These are phyloP conservation scores for Asbolus verrucosus DNA, from an alignment of 1,140 invertebrate genomes.

Conservation along the genomic window DNA sequence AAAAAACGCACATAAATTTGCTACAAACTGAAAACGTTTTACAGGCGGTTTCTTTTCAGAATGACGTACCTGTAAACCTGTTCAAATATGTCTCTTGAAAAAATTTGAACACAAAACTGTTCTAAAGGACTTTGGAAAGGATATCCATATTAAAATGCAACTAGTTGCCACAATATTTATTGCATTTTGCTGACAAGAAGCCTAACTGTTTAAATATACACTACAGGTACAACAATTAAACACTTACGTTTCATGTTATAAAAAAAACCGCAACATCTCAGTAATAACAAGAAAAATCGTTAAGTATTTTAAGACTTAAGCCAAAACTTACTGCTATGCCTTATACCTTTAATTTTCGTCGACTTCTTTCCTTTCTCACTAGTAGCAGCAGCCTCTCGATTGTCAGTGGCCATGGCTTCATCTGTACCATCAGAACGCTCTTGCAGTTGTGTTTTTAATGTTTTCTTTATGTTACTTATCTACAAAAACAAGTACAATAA, in stretches of 20 bases:
- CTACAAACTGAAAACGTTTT: too few species aligned
- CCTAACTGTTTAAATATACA: conserved; percentile 4
- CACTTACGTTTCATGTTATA: conserved; percentile 17
- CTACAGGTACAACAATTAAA: conserved; percentile 33
- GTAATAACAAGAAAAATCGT: neutral
- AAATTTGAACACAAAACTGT: conserved; percentile 1
- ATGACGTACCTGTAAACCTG: neutral
- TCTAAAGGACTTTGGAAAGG: conserved; percentile 29
- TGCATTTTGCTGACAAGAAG: conserved; percentile 1
- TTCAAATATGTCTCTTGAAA: neutral
- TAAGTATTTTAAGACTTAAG: conserved; percentile 68
- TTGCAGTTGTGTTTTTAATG: conserved; percentile 80
- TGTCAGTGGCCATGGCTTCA: conserved; percentile 70
- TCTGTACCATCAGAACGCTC: conserved; percentile 74
- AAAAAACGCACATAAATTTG: neutral
- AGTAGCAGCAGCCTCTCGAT: conserved; percentile 66
- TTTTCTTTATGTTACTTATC: conserved; percentile 85
- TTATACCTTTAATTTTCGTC: conserved; percentile 67
- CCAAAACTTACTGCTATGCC: conserved; percentile 72
- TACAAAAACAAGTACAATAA: conserved; percentile 62
- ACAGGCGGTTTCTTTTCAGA: neutral
- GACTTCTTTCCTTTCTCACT: conserved; percentile 68
- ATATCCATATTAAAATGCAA: conserved; percentile 6
- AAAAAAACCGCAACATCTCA: conserved; percentile 4
- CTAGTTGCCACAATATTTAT: conserved; percentile 14